A percentile compares a stretch with the other conserved stretches of the same genome.
Conservation (phyloP, 2,797 vertebrate genomes). For the Lates japonicus region DNA sequence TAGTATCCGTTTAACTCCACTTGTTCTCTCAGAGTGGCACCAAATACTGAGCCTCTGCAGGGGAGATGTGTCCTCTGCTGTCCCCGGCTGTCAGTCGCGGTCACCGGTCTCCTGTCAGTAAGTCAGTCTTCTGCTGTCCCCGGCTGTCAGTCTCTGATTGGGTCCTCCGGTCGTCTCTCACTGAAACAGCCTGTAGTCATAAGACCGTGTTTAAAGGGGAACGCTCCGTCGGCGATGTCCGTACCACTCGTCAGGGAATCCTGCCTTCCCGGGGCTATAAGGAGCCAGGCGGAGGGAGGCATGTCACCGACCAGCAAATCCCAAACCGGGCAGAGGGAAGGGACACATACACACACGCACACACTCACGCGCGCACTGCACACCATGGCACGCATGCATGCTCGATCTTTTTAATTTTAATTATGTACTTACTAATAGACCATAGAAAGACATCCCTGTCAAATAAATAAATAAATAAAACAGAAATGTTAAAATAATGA, state of each 20-base stretch:
- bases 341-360: slow-evolving; percentile 33
- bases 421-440: too few relatives aligned
- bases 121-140: not conserved
- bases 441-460: too few relatives aligned
- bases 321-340: slow-evolving; percentile 79
- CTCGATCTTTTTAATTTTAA: too few relatives aligned
- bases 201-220: slow-evolving; percentile 89
- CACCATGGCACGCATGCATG: not conserved
- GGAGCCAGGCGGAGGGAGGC: slow-evolving; percentile 91
- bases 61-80: slow-evolving; percentile 6
- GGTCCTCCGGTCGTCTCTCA: slow-evolving; percentile 64
- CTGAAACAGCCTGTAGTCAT: slow-evolving; percentile 87
- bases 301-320: slow-evolving; percentile 90
- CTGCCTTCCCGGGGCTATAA: slow-evolving; percentile 88
- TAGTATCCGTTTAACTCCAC: slow-evolving; percentile 44
- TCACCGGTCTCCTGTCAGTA: not conserved
- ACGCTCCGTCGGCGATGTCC: slow-evolving; percentile 92
- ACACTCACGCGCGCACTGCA: slow-evolving; percentile 11
- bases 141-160: slow-evolving; percentile 17
- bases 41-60: slow-evolving; percentile 44
- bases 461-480: too few relatives aligned
- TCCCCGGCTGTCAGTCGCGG: slow-evolving; percentile 13
- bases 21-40: slow-evolving; percentile 14
- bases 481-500: too few relatives aligned
- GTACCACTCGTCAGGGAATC: slow-evolving; percentile 93